phyloP scores from a whole-genome alignment of 2,113 vertebrate genomes.

The Hirundichthys speculiger region DNA sequence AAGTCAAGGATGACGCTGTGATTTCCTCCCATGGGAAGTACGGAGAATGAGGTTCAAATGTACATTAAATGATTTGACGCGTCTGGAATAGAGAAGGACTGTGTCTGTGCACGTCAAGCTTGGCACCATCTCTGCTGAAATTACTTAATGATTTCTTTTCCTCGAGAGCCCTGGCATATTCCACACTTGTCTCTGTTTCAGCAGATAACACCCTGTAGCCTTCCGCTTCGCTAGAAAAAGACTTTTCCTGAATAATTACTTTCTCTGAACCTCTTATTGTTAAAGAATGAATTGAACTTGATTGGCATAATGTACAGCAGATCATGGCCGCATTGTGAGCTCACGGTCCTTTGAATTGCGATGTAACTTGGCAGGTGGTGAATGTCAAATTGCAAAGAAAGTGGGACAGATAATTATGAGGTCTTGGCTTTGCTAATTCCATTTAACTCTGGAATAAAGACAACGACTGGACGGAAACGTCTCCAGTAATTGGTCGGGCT shows the following conservation, averaged over 20 bases:
- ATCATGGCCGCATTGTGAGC: slow-evolving; percentile 27
- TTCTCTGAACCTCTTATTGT: slow-evolving; percentile 47
- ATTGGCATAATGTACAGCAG: slow-evolving; percentile 44
- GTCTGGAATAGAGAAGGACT: slow-evolving; percentile 20
- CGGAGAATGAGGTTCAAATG: slow-evolving; percentile 18
- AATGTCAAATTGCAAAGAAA: slow-evolving; percentile 51
- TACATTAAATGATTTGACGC: slow-evolving; percentile 34
- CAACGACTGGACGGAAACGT: slow-evolving; percentile 31
- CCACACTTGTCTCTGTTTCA: slow-evolving; percentile 37
- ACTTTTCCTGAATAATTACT: slow-evolving; percentile 59
- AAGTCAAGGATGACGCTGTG: slow-evolving; percentile 49
- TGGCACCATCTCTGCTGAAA: slow-evolving; percentile 27
- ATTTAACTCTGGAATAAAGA: slow-evolving; percentile 57
- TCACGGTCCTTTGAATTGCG: slow-evolving; percentile 55
- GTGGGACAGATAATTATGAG: slow-evolving; percentile 44
- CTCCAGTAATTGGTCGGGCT: slow-evolving; percentile 49
- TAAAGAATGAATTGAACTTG: slow-evolving; percentile 41
- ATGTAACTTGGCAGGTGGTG: slow-evolving; percentile 57
- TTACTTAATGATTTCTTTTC: slow-evolving; percentile 21
- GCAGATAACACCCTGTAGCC: slow-evolving; percentile 40
- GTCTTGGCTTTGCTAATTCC: slow-evolving; percentile 56
- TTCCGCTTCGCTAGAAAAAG: slow-evolving; percentile 29
- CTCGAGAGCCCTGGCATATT: slow-evolving; percentile 35
- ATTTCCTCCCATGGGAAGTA: slow-evolving; percentile 32
- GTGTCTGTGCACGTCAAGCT: slow-evolving; percentile 7